phyloP scores from a whole-genome alignment of 2,888 invertebrate species.

The Phania funesta region DNA sequence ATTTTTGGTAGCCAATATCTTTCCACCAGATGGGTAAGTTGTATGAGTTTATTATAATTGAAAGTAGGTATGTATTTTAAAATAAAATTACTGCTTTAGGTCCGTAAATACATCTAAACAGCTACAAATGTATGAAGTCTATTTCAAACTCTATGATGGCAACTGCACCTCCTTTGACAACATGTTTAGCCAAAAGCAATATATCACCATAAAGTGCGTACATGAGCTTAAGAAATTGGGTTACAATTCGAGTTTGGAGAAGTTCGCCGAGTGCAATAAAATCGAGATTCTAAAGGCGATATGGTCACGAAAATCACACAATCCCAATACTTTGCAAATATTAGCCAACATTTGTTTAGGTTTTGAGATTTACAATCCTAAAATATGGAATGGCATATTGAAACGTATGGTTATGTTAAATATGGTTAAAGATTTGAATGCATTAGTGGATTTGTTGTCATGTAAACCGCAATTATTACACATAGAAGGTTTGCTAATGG shows the following conservation, averaged over 20 bases:
- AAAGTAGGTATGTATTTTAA: not conserved
- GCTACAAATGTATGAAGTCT: constrained; percentile 79
- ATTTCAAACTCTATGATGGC: constrained; percentile 78
- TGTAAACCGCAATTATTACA: constrained; percentile 75
- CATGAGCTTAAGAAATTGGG: constrained; percentile 79
- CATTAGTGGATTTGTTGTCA: constrained; percentile 78
- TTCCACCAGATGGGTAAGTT: constrained; percentile 76
- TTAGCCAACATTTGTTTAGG: constrained; percentile 79
- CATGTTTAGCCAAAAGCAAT: constrained; percentile 76
- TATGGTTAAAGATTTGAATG: constrained; percentile 77
- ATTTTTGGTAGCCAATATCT: constrained; percentile 77
- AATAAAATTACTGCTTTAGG: constrained; percentile 58
- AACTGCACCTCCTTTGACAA: constrained; percentile 74
- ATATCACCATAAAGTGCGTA: constrained; percentile 79
- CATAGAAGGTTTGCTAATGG: constrained; percentile 75
- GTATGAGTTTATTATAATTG: not conserved
- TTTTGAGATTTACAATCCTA: constrained; percentile 77
- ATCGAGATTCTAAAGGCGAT: constrained; percentile 78
- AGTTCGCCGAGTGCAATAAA: constrained; percentile 79
- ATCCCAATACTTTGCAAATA: constrained; percentile 76
- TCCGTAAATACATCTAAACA: constrained; percentile 76
- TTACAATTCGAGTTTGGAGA: constrained; percentile 78
- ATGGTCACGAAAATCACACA: constrained; percentile 78
- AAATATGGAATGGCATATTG: constrained; percentile 80
- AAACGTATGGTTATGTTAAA: constrained; percentile 79